These are phyloP conservation scores for Nicator chloris DNA, from an alignment of 2,113 vertebrate genomes.

Conservation along the genomic window DNA sequence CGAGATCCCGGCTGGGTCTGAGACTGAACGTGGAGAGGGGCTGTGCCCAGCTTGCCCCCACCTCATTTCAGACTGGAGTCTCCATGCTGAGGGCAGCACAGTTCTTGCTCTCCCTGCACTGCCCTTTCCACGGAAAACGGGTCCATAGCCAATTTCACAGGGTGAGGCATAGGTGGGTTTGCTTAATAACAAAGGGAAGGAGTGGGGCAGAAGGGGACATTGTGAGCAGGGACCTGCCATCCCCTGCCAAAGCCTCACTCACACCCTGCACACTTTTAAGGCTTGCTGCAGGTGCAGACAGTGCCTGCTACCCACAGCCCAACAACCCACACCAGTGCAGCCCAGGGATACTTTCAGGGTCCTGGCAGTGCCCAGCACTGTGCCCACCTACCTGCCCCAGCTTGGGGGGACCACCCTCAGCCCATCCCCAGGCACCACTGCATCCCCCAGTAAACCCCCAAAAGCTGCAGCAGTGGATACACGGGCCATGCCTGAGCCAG, in stretches of 20 bases:
- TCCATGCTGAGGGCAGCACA: neutral
- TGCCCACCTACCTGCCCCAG: neutral
- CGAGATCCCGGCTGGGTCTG: accelerated
- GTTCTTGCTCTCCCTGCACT: neutral
- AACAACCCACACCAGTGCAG: neutral
- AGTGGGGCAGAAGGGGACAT: neutral
- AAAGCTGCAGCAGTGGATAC: neutral
- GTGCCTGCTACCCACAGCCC: neutral
- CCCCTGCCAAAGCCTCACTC: neutral
- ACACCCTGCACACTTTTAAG: accelerated
- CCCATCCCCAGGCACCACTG: neutral
- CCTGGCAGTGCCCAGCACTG: too few relatives aligned
- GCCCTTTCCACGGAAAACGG: neutral
- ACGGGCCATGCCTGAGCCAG: neutral
- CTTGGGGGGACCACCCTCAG: neutral
- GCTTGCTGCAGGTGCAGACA: accelerated
- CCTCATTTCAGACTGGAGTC: neutral
- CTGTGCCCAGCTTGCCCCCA: neutral
- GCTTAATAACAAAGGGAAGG: neutral
- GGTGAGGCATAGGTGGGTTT: neutral
- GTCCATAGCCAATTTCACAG: neutral
- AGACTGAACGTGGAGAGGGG: neutral
- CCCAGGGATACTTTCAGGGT: neutral
- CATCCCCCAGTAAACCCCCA: neutral
- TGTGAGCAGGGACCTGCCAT: neutral